phyloP scores from a whole-genome alignment of 2,888 invertebrate species.

The Pseudoips prasinana region DNA sequence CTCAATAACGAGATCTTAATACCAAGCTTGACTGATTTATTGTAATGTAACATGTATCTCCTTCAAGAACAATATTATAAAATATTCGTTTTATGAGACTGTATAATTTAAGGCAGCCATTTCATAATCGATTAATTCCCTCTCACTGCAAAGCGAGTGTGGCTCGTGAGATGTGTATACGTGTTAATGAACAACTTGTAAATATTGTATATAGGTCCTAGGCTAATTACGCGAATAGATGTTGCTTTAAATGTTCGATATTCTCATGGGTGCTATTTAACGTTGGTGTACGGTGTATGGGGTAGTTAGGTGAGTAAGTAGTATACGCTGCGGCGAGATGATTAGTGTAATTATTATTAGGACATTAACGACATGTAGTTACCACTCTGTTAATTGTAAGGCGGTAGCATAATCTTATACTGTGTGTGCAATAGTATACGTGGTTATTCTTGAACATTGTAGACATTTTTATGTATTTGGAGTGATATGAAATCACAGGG shows the following conservation, averaged over 20 bases:
- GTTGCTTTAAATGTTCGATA: constrained; percentile 74
- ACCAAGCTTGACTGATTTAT: constrained; percentile 66
- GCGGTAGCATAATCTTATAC: constrained; percentile 65
- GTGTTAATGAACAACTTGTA: constrained; percentile 48
- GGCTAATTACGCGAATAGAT: constrained; percentile 55
- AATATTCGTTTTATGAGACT: constrained; percentile 70
- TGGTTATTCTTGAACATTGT: constrained; percentile 43
- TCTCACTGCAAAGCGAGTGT: constrained; percentile 21
- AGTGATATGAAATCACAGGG: constrained; percentile 57
- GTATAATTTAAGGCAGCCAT: constrained; percentile 72
- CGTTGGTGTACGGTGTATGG: constrained; percentile 70
- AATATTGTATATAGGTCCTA: constrained; percentile 62
- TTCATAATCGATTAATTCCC: constrained; percentile 36
- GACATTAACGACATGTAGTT: constrained; percentile 60
- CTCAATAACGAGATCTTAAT: constrained; percentile 65
- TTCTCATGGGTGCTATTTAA: constrained; percentile 79
- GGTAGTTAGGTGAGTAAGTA: constrained; percentile 42
- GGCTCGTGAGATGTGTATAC: constrained; percentile 36
- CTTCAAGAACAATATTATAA: constrained; percentile 68
- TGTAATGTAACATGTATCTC: constrained; percentile 67
- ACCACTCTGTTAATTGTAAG: constrained; percentile 61
- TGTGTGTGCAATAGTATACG: constrained; percentile 74
- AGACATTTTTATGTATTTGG: constrained; percentile 39
- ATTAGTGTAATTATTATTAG: constrained; percentile 48
- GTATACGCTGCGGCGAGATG: constrained; percentile 43